Conservation (phyloP, 2,797 vertebrate species). For the Leptodactylus fallax region DNA sequence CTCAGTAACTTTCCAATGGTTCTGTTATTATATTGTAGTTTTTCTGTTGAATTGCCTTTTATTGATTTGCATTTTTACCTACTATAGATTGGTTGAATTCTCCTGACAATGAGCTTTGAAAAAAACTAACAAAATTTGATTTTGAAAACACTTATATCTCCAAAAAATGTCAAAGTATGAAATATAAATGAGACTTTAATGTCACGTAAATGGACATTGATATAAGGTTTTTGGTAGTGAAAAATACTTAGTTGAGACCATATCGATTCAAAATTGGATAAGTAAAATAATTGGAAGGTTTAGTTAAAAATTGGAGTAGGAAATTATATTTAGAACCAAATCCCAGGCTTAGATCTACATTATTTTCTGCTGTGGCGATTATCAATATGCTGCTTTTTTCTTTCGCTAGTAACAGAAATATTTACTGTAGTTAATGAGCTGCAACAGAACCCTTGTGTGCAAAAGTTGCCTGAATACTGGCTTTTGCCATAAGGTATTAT, state of each 20-base stretch:
- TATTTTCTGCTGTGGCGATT: not conserved
- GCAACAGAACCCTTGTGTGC: constrained; percentile 2
- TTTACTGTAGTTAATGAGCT: constrained; percentile 25
- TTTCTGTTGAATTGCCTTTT: not conserved
- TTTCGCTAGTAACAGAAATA: not conserved
- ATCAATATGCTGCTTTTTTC: not conserved
- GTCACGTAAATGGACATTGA: not conserved
- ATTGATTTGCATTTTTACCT: not conserved
- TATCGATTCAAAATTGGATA: not conserved
- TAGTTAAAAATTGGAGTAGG: not conserved
- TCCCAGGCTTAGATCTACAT: not conserved
- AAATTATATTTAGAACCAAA: not conserved
- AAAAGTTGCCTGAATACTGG: not conserved
- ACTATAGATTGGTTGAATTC: not conserved
- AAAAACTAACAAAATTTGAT: not conserved
- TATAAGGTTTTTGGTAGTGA: not conserved
- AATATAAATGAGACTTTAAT: not conserved
- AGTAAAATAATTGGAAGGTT: not conserved
- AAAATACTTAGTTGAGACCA: not conserved
- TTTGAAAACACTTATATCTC: not conserved
- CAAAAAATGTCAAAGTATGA: not conserved
- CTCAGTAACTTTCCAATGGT: too few species aligned
- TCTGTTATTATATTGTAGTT: not conserved
- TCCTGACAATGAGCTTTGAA: not conserved
- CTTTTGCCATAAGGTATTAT: constrained; percentile 34